phyloP scores from a whole-genome alignment of 2,888 invertebrate genomes.

The Scelioninae gen. 2 region DNA sequence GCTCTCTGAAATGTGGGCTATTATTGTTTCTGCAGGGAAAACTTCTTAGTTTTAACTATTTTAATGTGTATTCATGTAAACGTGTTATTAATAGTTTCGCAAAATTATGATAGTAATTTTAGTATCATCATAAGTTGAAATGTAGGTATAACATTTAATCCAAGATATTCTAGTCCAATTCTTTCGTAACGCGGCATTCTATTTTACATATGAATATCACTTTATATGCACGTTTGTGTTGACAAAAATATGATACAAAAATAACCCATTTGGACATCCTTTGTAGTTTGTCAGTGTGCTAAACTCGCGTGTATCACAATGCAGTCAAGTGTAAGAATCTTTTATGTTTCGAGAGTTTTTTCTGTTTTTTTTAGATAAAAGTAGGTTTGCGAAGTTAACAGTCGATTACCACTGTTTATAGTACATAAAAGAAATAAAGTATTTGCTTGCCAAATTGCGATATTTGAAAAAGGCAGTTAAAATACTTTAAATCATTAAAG shows the following conservation, averaged over 20 bases:
- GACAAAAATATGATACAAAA: constrained; percentile 41
- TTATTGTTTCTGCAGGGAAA: constrained; percentile 9
- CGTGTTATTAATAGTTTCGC: not conserved
- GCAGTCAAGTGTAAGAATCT: constrained; percentile 50
- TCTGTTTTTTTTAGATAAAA: constrained; percentile 36
- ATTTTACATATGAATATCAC: constrained; percentile 11
- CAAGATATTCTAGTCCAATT: constrained; percentile 2
- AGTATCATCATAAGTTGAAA: not conserved
- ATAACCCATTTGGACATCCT: constrained; percentile 51
- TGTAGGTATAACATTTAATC: constrained; percentile 4
- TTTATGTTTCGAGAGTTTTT: constrained; percentile 50
- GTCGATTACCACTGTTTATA: too few species aligned
- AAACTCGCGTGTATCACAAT: constrained; percentile 25
- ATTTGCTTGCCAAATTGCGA: not conserved
- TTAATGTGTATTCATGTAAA: too few species aligned
- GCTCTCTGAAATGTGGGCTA: constrained; percentile 31
- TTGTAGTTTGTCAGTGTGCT: constrained; percentile 38
- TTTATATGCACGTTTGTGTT: constrained; percentile 1
- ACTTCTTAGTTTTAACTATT: too few species aligned
- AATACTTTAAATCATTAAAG: constrained; percentile 6
- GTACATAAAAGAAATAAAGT: not conserved
- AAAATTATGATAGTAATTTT: constrained; percentile 22
- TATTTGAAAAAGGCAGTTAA: not conserved
- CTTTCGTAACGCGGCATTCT: constrained; percentile 23
- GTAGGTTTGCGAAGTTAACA: too few species aligned